Conservation (phyloP, 2,113 vertebrate species). For the Rattus rattus region DNA sequence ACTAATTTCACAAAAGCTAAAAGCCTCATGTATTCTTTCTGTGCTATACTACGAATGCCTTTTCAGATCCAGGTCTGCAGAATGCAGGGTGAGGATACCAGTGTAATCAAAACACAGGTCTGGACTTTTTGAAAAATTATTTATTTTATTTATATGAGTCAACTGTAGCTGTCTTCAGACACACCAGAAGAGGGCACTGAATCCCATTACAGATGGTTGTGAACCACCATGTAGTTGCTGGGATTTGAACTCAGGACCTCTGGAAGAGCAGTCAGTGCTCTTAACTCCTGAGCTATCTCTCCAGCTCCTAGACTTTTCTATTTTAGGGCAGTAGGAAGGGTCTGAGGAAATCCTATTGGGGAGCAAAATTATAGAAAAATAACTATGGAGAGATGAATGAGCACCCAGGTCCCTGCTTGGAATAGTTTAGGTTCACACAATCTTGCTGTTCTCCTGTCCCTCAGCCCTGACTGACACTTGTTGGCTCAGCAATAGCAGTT, state of each 20-base stretch:
- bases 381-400: not conserved
- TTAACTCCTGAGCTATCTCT: too few relatives aligned
- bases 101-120: not conserved
- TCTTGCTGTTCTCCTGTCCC: not conserved
- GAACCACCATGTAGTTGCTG: too few relatives aligned
- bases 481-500: not conserved
- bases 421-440: conserved; percentile 17
- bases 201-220: too few relatives aligned
- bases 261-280: too few relatives aligned
- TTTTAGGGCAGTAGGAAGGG: not conserved
- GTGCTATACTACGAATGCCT: not conserved
- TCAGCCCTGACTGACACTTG: not conserved
- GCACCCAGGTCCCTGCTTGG: not conserved
- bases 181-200: too few relatives aligned
- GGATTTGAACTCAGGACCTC: too few relatives aligned
- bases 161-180: too few relatives aligned
- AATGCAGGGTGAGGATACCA: not conserved
- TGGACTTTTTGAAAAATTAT: not conserved
- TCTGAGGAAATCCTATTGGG: not conserved
- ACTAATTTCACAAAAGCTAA: not conserved
- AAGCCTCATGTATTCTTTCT: not conserved
- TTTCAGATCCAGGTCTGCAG: not conserved
- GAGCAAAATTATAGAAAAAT: conserved; percentile 32
- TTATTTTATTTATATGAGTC: too few relatives aligned
- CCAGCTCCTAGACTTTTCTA: not conserved